A percentile compares a stretch with the other conserved stretches of the same genome.
Conservation (phyloP, 2,113 vertebrate genomes). For the Anser brachyrhynchus region DNA sequence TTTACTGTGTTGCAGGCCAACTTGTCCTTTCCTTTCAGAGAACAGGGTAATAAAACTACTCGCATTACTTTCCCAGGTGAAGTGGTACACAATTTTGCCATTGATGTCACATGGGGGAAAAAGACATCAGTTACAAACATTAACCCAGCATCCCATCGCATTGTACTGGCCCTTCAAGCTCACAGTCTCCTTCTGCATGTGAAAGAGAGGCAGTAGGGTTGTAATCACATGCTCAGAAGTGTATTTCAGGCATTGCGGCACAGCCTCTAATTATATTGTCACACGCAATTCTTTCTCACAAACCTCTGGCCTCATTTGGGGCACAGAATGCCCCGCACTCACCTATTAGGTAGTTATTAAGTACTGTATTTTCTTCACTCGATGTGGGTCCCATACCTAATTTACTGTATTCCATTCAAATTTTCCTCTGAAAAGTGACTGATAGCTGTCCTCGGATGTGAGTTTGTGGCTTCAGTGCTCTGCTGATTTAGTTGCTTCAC, state of each 20-base stretch:
- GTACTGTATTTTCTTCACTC: not conserved
- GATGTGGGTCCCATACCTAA: not conserved
- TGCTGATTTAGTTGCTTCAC: not conserved
- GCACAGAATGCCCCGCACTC: not conserved
- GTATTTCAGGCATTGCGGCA: not conserved
- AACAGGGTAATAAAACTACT: not conserved
- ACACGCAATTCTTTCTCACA: not conserved
- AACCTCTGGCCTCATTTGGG: not conserved
- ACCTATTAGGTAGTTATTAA: not conserved
- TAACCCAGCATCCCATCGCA: accelerated
- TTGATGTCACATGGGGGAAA: not conserved
- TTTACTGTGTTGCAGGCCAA: not conserved
- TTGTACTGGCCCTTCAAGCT: not conserved
- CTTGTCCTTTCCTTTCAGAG: not conserved
- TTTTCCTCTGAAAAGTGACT: not conserved
- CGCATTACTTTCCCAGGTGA: not conserved
- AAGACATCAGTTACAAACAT: not conserved
- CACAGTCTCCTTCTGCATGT: not conserved
- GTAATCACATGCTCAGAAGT: not conserved
- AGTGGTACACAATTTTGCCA: not conserved
- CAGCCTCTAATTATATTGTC: not conserved
- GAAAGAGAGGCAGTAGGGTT: not conserved
- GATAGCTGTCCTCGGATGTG: not conserved
- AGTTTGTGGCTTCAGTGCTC: not conserved
- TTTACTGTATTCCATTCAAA: not conserved